Conservation (phyloP, 2,113 vertebrate species). For the Gasterosteus aculeatus region DNA sequence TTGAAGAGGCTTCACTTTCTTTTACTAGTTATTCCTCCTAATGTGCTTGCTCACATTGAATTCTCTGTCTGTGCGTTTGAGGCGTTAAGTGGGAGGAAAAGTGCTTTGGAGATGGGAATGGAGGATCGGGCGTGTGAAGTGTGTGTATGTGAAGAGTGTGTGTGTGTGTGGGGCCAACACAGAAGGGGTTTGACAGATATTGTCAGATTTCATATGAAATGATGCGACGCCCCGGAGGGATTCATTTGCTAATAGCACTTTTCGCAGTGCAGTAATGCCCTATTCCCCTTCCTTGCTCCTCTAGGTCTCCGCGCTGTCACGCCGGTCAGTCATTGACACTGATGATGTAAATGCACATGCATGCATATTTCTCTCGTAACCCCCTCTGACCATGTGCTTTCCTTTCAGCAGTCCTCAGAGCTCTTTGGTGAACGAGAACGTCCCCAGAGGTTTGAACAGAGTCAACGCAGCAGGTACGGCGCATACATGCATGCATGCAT, state of each 20-base stretch:
- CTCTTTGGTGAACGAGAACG: constrained; percentile 50
- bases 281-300: constrained; percentile 38
- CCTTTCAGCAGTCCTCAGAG: constrained; percentile 56
- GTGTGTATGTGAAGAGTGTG: constrained; percentile 47
- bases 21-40: constrained; percentile 79
- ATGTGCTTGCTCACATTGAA: constrained; percentile 75
- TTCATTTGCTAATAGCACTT: constrained; percentile 66
- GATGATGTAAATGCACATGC: constrained; percentile 20
- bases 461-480: constrained; percentile 81
- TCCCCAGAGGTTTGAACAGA: constrained; percentile 75
- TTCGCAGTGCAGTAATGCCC: constrained; percentile 39
- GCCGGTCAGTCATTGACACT: constrained; percentile 31
- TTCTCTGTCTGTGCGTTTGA: constrained; percentile 72
- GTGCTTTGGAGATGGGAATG: constrained; percentile 66
- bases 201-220: constrained; percentile 70
- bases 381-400: constrained; percentile 32
- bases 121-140: constrained; percentile 54
- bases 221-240: constrained; percentile 49
- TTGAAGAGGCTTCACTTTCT: constrained; percentile 80
- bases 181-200: constrained; percentile 69
- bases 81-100: constrained; percentile 77
- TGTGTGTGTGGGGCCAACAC: constrained; percentile 50
- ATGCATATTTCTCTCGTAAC: constrained; percentile 19
- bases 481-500: constrained; percentile 10
- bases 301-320: constrained; percentile 32